These are phyloP conservation scores for Heteromurus nitidus DNA, from an alignment of 2,888 invertebrate genomes.

Conservation along the genomic window DNA sequence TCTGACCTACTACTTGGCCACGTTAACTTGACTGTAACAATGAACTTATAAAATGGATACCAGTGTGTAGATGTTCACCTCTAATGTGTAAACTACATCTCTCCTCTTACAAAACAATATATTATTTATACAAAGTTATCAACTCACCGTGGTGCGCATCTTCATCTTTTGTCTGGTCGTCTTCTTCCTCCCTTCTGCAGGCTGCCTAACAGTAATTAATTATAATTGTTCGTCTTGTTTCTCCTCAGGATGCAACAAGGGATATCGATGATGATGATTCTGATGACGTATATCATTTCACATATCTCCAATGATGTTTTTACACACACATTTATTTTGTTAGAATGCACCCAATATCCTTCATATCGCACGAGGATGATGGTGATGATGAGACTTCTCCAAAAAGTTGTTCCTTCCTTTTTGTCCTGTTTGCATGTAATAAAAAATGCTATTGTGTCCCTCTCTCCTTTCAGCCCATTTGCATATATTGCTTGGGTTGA, in stretches of 20 bases:
- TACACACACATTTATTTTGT: no score
- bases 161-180: conserved; percentile 35
- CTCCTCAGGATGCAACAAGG: neutral
- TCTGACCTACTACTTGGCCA: conserved; percentile 11
- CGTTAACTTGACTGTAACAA: conserved; percentile 46
- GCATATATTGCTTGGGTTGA: conserved; percentile 1
- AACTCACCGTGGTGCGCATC: conserved; percentile 51
- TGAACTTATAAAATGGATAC: conserved; percentile 3
- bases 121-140: conserved; percentile 11
- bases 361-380: no score
- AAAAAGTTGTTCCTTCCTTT: no score
- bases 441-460: no score
- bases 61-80: conserved; percentile 7
- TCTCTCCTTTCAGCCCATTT: no score
- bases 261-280: neutral
- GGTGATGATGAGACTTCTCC: no score
- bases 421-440: no score
- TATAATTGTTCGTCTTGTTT: conserved; percentile 17
- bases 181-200: neutral
- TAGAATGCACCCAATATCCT: no score
- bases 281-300: no score
- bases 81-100: no score
- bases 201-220: conserved; percentile 6
- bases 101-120: no score
- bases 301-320: no score